A percentile compares a stretch with the other conserved stretches of the same genome.
These are phyloP conservation scores for Drosophila yakuba DNA, from an alignment of 1,140 invertebrate genomes.

Conservation along the genomic window DNA sequence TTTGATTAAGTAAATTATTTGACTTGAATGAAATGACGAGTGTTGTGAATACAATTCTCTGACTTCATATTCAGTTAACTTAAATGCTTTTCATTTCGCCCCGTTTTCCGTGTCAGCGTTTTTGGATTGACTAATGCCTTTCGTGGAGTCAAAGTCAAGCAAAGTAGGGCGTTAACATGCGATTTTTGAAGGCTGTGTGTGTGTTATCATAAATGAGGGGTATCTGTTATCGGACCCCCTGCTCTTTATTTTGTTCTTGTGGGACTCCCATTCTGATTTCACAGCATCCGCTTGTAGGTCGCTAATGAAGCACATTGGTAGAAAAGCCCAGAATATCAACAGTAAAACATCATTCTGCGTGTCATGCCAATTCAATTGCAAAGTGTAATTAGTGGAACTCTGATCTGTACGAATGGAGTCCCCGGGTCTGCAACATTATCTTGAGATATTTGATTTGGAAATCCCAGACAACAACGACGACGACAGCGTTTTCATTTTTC, in stretches of 20 bases:
- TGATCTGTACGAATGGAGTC: constrained; percentile 1
- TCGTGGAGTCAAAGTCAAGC: not conserved
- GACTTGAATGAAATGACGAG: no score
- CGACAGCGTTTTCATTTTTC: constrained; percentile 22
- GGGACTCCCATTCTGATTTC: no score
- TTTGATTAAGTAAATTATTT: no score
- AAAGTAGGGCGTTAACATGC: not conserved
- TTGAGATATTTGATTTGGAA: constrained; percentile 13
- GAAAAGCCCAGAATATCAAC: constrained; percentile 4
- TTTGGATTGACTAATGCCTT: not conserved
- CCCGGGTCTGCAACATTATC: not conserved
- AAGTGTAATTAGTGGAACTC: constrained; percentile 35
- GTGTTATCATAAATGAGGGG: not conserved
- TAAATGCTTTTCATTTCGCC: not conserved
- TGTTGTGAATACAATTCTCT: no score
- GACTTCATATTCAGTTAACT: not conserved
- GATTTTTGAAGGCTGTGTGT: not conserved
- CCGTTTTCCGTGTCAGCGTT: not conserved
- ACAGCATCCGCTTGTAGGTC: constrained; percentile 27
- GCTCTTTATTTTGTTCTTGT: no score
- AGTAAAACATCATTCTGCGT: not conserved
- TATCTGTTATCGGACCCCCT: not conserved
- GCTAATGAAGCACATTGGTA: constrained; percentile 22
- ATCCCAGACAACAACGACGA: constrained; percentile 18
- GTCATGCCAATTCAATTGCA: constrained; percentile 5